Percentiles rank a stretch among this genome's conserved stretches.
Evolutionary conservation across 2,888 invertebrate species (phyloP).

Genomic region (Suillia variegata): DNA sequence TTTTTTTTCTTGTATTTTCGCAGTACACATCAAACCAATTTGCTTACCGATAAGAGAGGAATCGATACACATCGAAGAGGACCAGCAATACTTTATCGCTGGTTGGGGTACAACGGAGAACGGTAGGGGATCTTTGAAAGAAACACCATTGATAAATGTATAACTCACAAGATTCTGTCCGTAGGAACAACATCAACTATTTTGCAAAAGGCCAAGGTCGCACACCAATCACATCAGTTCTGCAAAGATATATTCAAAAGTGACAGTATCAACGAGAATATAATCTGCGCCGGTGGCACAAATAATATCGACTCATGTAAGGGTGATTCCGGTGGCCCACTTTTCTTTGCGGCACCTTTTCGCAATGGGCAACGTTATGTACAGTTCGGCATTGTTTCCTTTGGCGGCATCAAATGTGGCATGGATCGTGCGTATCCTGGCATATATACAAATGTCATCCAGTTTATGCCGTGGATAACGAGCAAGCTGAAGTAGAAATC

Average conservation of each 20-base stretch:
- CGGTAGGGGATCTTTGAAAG: too few species aligned
- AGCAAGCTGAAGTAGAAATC: too few species aligned
- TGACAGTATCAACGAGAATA: constrained; percentile 56
- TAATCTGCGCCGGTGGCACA: constrained; percentile 63
- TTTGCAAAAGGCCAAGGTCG: constrained; percentile 42
- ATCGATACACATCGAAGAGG: constrained; percentile 23
- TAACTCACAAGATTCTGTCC: too few species aligned
- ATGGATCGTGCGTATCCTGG: constrained; percentile 63
- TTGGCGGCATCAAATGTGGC: constrained; percentile 65
- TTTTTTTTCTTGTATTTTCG: too few species aligned
- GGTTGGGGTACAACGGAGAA: constrained; percentile 54
- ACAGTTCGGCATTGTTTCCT: constrained; percentile 67
- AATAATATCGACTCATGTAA: constrained; percentile 46
- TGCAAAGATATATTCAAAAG: constrained; percentile 41
- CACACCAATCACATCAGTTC: constrained; percentile 26
- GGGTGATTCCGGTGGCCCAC: constrained; percentile 53
- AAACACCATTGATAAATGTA: too few species aligned
- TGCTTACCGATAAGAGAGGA: constrained; percentile 47
- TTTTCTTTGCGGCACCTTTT: constrained; percentile 39
- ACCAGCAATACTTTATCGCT: constrained; percentile 45
- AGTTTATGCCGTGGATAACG: constrained; percentile 65
- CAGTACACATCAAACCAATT: constrained; percentile 46
- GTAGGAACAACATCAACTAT: constrained; percentile 30
- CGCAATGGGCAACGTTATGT: constrained; percentile 38
- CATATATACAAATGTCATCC: constrained; percentile 64